Percentiles rank a stretch among this genome's conserved stretches.
phyloP scores from a whole-genome alignment of 2,113 vertebrate genomes.

The Sinosuthora webbiana region DNA sequence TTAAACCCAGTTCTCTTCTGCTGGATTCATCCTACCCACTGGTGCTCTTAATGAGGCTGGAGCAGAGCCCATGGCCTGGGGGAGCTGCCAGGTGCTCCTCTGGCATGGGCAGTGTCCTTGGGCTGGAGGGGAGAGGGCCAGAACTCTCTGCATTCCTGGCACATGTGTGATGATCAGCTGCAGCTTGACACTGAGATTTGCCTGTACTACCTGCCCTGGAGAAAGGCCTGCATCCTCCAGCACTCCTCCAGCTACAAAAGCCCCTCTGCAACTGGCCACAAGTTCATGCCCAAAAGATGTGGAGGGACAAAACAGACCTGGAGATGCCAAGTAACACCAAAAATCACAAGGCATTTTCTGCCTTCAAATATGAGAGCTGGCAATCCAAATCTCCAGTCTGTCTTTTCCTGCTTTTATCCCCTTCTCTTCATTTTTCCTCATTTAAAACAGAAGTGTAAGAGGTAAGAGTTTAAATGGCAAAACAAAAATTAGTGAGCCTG shows the following conservation, averaged over 20 bases:
- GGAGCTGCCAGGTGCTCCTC: conserved; percentile 42
- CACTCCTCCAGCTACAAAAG: not conserved
- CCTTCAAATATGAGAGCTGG: not conserved
- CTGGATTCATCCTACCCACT: not conserved
- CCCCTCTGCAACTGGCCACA: not conserved
- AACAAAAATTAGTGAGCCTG: not conserved
- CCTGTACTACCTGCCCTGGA: not conserved
- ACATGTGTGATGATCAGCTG: not conserved
- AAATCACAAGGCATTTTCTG: not conserved
- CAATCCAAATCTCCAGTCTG: not conserved
- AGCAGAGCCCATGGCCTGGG: not conserved
- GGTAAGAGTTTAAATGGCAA: not conserved
- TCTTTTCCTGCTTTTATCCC: not conserved
- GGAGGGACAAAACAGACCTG: not conserved
- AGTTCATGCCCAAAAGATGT: not conserved
- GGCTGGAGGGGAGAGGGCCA: not conserved
- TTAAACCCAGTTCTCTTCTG: not conserved
- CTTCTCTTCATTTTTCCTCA: not conserved
- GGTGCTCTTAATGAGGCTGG: conserved; percentile 25
- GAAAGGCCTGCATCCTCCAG: not conserved
- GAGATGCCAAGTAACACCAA: not conserved
- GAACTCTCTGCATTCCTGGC: not conserved
- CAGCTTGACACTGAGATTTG: not conserved
- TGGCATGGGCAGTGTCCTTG: not conserved
- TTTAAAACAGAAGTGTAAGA: not conserved